Evolutionary conservation across 2,888 invertebrate species (phyloP), one percentile per base, ranked within the genome.

Genomic region (Anodontia alba): DNA sequence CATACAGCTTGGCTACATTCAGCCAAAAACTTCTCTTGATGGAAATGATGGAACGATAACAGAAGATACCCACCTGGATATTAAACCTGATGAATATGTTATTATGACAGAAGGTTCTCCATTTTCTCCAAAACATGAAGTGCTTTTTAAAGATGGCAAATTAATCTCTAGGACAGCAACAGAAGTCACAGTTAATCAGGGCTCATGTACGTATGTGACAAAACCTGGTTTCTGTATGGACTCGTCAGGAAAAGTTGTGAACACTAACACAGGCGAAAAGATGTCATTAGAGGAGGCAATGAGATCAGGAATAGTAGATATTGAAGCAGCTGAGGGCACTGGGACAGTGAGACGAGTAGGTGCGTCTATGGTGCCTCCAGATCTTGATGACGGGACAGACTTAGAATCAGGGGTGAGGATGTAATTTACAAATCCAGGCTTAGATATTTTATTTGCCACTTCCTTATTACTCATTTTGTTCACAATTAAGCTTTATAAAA

Each of bases 241-340:
- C 74, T 90, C 91, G 8, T 96, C 96, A n/a, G 97, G 97, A 51
- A 95, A 96, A 69, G 98, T 98, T 94, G 96, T 98, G 92, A 97
- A 98, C 97, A 74, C 81, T 5, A 67, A 76, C 36, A 87, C 88
- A 31, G 88, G 88, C 26, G 82, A 89, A 43, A 86, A 67, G 33
- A 86, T 91, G 87, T 76, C 87, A 8, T 69, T 91, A n/a, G 67
- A 82, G 29, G 89, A 89, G 54, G 90, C 89, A 71, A 83, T 87
- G 49, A 66, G 81, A 38, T 76, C 79, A 70, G 90, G 90, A n/a
- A 78, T 89, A 49, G 84, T 88, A 49, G 86, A 82, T 62, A 84
- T 88, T 46, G 88, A 90, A 76, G 81, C 76, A 62, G 84, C 82
- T 26, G 88, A 87, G 77, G 84, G 89, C 78, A 86, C 83, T 75